Conservation (phyloP, 2,797 vertebrate species). For the Chaenodraco wilsoni region DNA sequence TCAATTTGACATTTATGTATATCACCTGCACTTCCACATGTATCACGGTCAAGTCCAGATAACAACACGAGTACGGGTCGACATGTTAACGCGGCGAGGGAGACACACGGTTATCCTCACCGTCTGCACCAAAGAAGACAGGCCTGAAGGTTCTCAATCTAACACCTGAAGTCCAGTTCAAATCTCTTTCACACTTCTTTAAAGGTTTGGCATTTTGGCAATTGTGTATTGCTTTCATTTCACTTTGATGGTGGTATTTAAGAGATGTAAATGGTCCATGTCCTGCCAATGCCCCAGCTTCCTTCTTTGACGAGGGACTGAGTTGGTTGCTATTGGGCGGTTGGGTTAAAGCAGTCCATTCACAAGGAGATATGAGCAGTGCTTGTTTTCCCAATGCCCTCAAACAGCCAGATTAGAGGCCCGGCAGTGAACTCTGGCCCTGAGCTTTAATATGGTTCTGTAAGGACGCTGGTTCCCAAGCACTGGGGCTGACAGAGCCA, state of each 20-base stretch:
- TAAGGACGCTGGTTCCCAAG: conserved; percentile 52
- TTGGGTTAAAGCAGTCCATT: conserved; percentile 63
- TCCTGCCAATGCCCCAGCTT: conserved; percentile 18
- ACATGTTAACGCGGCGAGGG: conserved; percentile 30
- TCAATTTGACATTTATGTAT: background rate
- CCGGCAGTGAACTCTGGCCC: conserved; percentile 67
- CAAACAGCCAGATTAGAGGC: conserved; percentile 74
- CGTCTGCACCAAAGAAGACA: conserved; percentile 61
- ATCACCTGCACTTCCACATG: conserved; percentile 3
- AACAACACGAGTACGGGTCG: conserved; percentile 31
- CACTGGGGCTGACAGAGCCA: conserved; percentile 50
- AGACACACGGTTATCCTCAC: conserved; percentile 68
- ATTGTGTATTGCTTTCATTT: conserved; percentile 2
- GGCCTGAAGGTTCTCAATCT: conserved; percentile 59
- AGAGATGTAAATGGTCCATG: background rate
- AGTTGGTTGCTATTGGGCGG: conserved; percentile 51
- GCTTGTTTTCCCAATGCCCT: conserved; percentile 66
- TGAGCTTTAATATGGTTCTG: conserved; percentile 63
- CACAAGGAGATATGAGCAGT: conserved; percentile 44
- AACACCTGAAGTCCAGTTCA: conserved; percentile 62
- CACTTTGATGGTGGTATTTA: background rate
- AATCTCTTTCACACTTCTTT: conserved; percentile 67
- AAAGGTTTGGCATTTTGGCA: conserved; percentile 55
- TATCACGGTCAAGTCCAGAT: background rate
- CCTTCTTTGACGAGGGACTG: conserved; percentile 37